A percentile compares a stretch with the other conserved stretches of the same genome.
phyloP scores from a whole-genome alignment of 2,113 vertebrate genomes.

The Laticauda laticaudata region DNA sequence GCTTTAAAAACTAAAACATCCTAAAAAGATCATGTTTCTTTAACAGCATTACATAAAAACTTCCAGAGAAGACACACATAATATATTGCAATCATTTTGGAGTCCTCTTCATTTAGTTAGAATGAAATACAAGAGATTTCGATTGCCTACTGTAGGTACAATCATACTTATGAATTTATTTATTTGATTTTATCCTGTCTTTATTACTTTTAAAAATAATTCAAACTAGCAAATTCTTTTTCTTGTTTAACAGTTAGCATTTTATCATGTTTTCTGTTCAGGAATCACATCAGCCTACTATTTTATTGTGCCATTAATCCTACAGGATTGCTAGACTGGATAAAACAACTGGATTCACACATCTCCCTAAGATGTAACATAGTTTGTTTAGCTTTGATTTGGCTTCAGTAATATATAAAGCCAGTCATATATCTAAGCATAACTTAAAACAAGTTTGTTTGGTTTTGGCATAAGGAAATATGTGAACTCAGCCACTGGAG shows the following conservation, averaged over 20 bases:
- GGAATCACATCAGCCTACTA: not conserved
- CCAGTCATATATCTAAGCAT: not conserved
- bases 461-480: not conserved
- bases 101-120: not conserved
- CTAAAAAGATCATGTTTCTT: not conserved
- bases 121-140: not conserved
- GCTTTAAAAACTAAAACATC: not conserved
- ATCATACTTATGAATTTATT: not conserved
- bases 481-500: not conserved
- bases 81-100: not conserved
- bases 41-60: not conserved
- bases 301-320: not conserved
- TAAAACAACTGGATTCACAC: not conserved
- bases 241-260: not conserved
- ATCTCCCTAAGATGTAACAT: not conserved
- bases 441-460: not conserved
- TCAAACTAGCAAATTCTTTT: not conserved
- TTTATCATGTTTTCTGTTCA: not conserved
- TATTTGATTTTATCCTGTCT: not conserved
- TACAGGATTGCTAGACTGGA: not conserved
- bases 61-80: not conserved
- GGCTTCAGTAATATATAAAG: not conserved
- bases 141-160: not conserved
- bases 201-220: not conserved
- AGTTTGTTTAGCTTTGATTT: not conserved